Evolutionary conservation across 2,113 vertebrate species (phyloP).

Genomic region (Oenanthe oenanthe): DNA sequence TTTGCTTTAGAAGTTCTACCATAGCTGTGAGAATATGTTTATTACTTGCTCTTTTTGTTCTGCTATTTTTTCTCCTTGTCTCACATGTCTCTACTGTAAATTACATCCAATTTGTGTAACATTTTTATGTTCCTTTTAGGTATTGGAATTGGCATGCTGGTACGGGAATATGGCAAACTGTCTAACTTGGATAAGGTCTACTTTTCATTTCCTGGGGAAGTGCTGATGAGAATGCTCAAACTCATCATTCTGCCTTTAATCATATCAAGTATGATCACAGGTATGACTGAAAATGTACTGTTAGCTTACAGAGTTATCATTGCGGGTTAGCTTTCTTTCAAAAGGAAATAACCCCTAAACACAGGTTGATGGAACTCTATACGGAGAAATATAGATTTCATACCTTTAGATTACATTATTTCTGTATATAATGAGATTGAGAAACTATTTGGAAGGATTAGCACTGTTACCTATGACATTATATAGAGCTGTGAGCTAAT

Average conservation of each 20-base stretch:
- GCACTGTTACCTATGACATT: not conserved
- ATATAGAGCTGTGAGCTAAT: not conserved
- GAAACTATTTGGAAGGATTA: not conserved
- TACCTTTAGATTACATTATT: not conserved
- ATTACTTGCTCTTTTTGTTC: not conserved
- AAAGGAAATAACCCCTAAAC: not conserved
- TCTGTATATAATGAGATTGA: not conserved
- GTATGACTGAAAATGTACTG: slow-evolving; percentile 66
- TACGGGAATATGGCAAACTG: slow-evolving; percentile 87
- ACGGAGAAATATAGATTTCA: not conserved
- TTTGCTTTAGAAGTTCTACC: not conserved
- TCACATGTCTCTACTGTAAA: not conserved
- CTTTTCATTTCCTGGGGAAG: slow-evolving; percentile 94
- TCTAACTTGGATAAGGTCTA: slow-evolving; percentile 91
- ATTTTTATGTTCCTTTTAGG: slow-evolving; percentile 75
- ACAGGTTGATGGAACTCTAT: not conserved
- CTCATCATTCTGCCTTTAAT: slow-evolving; percentile 95
- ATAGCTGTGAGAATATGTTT: not conserved
- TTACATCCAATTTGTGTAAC: not conserved
- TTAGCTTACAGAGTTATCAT: not conserved
- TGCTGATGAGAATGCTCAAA: slow-evolving; percentile 98
- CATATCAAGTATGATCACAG: slow-evolving; percentile 98
- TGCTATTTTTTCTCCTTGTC: not conserved
- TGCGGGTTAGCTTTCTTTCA: not conserved
- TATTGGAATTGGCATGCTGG: slow-evolving; percentile 85